phyloP scores from a whole-genome alignment of 2,113 vertebrate genomes.

The Eurypyga helias region DNA sequence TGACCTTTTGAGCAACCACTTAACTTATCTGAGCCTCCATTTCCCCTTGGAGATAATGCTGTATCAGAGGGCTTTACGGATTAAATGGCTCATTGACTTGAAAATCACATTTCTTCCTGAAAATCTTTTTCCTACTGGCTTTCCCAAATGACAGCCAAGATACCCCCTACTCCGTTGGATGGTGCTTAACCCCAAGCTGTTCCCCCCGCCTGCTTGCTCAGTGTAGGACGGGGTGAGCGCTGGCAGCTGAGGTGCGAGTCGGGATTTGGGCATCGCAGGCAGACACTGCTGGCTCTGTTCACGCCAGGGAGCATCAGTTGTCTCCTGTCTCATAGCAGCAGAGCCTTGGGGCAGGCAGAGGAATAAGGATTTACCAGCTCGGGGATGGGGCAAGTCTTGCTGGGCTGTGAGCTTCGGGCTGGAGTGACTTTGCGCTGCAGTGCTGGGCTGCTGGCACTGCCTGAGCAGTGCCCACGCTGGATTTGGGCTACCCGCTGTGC shows the following conservation, averaged over 20 bases:
- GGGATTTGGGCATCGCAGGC: background rate
- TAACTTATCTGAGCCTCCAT: background rate
- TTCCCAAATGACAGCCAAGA: background rate
- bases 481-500: background rate
- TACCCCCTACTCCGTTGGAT: background rate
- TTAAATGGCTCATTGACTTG: background rate
- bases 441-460: background rate
- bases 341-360: background rate
- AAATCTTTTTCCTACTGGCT: background rate
- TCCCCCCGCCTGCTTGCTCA: background rate
- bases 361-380: too few relatives aligned
- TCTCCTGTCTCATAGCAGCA: fast-evolving
- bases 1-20: background rate
- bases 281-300: background rate
- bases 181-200: background rate
- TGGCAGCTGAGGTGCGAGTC: background rate
- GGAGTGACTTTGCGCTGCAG: background rate
- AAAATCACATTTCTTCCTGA: background rate
- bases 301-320: fast-evolving
- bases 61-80: background rate
- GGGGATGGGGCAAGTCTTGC: background rate
- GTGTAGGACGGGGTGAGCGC: fast-evolving
- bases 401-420: fast-evolving
- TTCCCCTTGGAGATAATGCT: background rate
- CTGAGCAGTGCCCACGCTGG: fast-evolving